Conservation (phyloP, 2,113 vertebrate genomes). For the Acanthisitta chloris region DNA sequence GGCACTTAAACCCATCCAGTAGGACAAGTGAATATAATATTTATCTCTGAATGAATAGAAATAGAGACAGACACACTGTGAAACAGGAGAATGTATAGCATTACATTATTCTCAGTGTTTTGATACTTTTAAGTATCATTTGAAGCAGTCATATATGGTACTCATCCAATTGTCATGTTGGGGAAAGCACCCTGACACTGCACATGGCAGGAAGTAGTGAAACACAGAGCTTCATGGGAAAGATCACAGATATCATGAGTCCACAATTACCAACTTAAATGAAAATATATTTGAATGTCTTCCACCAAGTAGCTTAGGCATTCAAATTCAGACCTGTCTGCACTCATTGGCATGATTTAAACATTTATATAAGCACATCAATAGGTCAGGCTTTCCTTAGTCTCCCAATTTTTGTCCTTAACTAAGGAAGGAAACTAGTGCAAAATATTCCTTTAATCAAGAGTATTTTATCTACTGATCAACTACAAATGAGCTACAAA, state of each 20-base stretch:
- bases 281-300: not conserved
- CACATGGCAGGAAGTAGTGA: not conserved
- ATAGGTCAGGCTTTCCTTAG: not conserved
- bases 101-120: not conserved
- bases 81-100: not conserved
- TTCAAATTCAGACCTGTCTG: not conserved
- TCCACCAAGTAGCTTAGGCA: not conserved
- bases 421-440: not conserved
- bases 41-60: slow-evolving; percentile 19
- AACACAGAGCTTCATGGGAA: not conserved
- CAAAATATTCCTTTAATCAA: not conserved
- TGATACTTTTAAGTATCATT: not conserved
- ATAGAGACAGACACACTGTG: not conserved
- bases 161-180: not conserved
- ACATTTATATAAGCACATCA: not conserved
- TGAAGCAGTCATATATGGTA: not conserved
- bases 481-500: not conserved
- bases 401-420: not conserved
- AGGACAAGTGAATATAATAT: slow-evolving; percentile 10
- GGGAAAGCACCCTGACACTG: not conserved
- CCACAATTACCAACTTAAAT: not conserved
- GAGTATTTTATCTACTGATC: not conserved
- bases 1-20: slow-evolving; percentile 88
- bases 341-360: not conserved
- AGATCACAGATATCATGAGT: not conserved